These are phyloP conservation scores for Brenthis hecate DNA, from an alignment of 2,888 invertebrate genomes.

Conservation along the genomic window DNA sequence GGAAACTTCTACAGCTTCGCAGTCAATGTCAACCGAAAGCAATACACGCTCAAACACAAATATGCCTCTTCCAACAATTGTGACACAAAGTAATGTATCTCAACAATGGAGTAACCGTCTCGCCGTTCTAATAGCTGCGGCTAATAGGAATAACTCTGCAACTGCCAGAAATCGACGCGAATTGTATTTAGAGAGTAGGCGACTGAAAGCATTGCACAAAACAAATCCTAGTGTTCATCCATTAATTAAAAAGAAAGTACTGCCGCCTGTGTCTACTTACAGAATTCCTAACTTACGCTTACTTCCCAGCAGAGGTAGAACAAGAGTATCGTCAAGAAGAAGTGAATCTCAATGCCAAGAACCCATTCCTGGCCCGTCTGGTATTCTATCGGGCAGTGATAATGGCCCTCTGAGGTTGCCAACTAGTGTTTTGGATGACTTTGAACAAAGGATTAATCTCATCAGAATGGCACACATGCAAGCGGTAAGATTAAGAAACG, in stretches of 20 bases:
- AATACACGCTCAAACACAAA: constrained; percentile 34
- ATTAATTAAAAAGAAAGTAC: constrained; percentile 56
- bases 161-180: constrained; percentile 70
- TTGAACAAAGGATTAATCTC: constrained; percentile 67
- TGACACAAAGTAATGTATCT: constrained; percentile 40
- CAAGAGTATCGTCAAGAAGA: constrained; percentile 44
- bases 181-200: constrained; percentile 64
- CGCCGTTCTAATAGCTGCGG: constrained; percentile 74
- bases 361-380: constrained; percentile 58
- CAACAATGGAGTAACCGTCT: constrained; percentile 72
- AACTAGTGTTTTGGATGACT: constrained; percentile 56
- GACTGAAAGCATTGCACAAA: constrained; percentile 69
- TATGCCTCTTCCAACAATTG: constrained; percentile 40
- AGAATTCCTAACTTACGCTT: constrained; percentile 67
- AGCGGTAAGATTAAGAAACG: constrained; percentile 66
- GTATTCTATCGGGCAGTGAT: constrained; percentile 25
- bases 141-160: constrained; percentile 70
- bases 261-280: constrained; percentile 65
- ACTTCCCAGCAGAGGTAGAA: constrained; percentile 51
- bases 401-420: constrained; percentile 42
- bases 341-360: constrained; percentile 50
- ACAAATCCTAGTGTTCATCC: constrained; percentile 72
- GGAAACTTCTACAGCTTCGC: constrained; percentile 31
- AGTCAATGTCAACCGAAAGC: constrained; percentile 31
- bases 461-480: constrained; percentile 72